phyloP scores from a whole-genome alignment of 2,797 vertebrate species.

The Enoplosus armatus region DNA sequence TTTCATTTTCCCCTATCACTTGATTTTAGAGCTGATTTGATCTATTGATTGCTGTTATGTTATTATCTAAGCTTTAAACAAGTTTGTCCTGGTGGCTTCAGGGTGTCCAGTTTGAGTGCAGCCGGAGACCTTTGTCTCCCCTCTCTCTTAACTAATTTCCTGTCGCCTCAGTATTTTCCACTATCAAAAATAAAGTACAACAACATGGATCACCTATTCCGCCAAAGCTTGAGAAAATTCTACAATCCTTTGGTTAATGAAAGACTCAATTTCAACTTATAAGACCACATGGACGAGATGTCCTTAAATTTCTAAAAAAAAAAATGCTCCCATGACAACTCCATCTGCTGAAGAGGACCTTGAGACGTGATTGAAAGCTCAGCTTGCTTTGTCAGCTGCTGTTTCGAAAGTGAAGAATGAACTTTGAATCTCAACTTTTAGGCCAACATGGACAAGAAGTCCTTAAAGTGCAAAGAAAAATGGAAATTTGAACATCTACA shows the following conservation, averaged over 20 bases:
- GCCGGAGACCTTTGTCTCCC: neutral
- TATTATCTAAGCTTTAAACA: constrained; percentile 22
- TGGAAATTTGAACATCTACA: neutral
- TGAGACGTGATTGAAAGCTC: neutral
- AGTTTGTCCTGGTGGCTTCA: neutral
- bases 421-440: neutral
- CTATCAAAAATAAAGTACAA: neutral
- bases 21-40: constrained; percentile 26
- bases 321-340: neutral
- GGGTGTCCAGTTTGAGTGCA: neutral
- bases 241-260: neutral
- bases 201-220: neutral
- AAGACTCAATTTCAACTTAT: neutral
- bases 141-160: neutral
- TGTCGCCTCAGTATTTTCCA: neutral
- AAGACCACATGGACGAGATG: neutral
- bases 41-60: neutral
- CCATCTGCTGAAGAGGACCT: neutral
- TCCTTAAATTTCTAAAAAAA: neutral
- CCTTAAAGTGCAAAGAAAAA: neutral
- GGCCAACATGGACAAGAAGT: no score
- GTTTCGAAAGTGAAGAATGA: neutral
- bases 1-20: constrained; percentile 15
- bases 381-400: neutral
- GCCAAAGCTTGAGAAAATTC: no score